Evolutionary conservation across 1,140 invertebrate species (phyloP).

Genomic region (Asobara japonica): DNA sequence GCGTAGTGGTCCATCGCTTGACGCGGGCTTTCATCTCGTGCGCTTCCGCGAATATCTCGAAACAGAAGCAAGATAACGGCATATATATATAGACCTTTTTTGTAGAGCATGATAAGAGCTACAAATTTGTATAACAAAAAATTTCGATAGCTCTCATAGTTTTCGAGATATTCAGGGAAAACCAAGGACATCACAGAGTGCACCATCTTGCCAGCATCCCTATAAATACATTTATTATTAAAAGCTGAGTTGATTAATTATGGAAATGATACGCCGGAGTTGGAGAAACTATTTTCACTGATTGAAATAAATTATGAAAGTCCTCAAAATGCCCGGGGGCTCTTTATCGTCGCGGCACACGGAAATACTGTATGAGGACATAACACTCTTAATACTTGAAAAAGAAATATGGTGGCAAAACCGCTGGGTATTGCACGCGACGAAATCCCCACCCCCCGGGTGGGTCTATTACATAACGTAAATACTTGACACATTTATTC

Average conservation of each 20-base stretch:
- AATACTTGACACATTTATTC: neutral
- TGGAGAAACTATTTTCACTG: neutral
- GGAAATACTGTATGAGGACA: neutral
- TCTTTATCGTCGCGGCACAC: neutral
- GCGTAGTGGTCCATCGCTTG: too few relatives aligned
- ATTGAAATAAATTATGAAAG: conserved; percentile 14
- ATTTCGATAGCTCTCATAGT: too few relatives aligned
- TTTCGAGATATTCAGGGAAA: too few relatives aligned
- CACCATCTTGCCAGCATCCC: too few relatives aligned
- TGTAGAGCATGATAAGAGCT: too few relatives aligned
- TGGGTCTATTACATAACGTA: conserved; percentile 1
- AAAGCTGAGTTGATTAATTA: neutral
- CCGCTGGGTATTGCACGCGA: neutral
- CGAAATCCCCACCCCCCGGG: neutral
- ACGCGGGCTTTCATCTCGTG: too few relatives aligned
- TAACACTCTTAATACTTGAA: conserved; percentile 5
- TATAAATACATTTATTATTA: neutral
- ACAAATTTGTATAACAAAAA: too few relatives aligned
- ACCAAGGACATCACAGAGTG: too few relatives aligned
- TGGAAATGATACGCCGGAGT: neutral
- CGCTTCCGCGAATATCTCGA: too few relatives aligned
- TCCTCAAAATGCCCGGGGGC: neutral
- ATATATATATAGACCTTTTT: too few relatives aligned
- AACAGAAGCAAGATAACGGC: too few relatives aligned
- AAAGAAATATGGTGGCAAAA: neutral